Evolutionary conservation across 2,888 invertebrate genomes (phyloP).

Genomic region (Muschampia plurimacula): DNA sequence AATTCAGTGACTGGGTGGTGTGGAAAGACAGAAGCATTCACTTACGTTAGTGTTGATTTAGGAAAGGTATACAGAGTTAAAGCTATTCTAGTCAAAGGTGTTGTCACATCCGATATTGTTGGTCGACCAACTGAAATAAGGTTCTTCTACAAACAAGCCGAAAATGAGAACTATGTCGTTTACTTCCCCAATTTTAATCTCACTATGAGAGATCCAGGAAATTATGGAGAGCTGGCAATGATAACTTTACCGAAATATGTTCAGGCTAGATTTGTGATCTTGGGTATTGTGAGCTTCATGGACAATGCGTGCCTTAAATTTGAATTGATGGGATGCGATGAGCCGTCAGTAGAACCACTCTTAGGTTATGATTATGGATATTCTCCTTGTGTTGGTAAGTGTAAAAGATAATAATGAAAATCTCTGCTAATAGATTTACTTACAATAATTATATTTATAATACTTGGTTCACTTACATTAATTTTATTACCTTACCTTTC

Average conservation of each 20-base stretch:
- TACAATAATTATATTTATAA: no score
- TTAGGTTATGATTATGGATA: conserved; percentile 97
- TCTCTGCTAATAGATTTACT: background rate
- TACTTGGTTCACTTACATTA: background rate
- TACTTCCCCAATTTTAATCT: conserved; percentile 98
- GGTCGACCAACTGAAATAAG: conserved; percentile 98
- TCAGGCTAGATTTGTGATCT: conserved; percentile 96
- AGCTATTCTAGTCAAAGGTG: conserved; percentile 96
- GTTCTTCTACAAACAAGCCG: conserved; percentile 98
- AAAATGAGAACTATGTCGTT: conserved; percentile 97
- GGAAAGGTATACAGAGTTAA: conserved; percentile 97
- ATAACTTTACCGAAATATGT: conserved; percentile 97
- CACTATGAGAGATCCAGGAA: conserved; percentile 97
- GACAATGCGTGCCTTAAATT: conserved; percentile 98
- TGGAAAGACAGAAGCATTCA: conserved; percentile 98
- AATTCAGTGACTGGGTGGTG: conserved; percentile 98
- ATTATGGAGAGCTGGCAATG: conserved; percentile 98
- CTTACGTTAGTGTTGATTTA: conserved; percentile 97
- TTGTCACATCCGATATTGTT: conserved; percentile 97
- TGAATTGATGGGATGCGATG: conserved; percentile 98
- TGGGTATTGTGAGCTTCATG: conserved; percentile 98
- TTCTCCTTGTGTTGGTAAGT: conserved; percentile 94
- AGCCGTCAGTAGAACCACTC: conserved; percentile 92
- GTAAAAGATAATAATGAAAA: background rate
- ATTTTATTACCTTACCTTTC: background rate